Evolutionary conservation across 2,797 vertebrate species (phyloP).

Genomic region (Gephyroberyx darwinii): DNA sequence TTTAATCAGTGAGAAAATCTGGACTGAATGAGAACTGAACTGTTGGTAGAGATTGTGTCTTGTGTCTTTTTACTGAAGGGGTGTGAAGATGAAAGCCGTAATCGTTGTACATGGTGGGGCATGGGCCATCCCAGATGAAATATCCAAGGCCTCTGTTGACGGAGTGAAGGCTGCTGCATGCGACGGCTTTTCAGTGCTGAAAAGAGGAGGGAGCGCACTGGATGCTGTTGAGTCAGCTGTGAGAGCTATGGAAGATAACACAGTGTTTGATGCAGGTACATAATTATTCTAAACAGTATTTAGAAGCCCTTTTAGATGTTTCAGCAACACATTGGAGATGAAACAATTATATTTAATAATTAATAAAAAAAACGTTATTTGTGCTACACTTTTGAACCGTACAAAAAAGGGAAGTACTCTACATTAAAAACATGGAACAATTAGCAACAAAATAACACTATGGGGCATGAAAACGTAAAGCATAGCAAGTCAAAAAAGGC

Average conservation of each 20-base stretch:
- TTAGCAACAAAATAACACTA: too few relatives aligned
- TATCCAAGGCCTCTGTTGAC: conserved; percentile 68
- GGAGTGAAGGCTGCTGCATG: conserved; percentile 80
- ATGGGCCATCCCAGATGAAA: conserved; percentile 80
- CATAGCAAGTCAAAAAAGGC: too few relatives aligned
- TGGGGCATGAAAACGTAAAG: too few relatives aligned
- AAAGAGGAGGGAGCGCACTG: conserved; percentile 72
- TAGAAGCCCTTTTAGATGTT: too few relatives aligned
- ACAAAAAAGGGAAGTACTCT: too few relatives aligned
- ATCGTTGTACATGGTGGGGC: conserved; percentile 85
- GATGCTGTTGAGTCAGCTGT: conserved; percentile 84
- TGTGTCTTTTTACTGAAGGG: conserved; percentile 28
- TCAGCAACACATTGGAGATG: too few relatives aligned
- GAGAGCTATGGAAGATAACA: conserved; percentile 78
- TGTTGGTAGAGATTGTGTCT: neutral
- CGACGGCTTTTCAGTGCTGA: conserved; percentile 71
- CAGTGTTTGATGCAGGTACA: conserved; percentile 78
- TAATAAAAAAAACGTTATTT: too few relatives aligned
- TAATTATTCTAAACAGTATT: neutral
- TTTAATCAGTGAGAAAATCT: too few relatives aligned
- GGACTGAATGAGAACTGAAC: too few relatives aligned
- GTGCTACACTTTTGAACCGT: too few relatives aligned
- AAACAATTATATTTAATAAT: too few relatives aligned
- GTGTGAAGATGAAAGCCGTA: conserved; percentile 71
- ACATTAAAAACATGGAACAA: too few relatives aligned